Percentiles rank a stretch among this genome's conserved stretches.
Evolutionary conservation across 2,113 vertebrate genomes (phyloP).

Genomic region (Malurus melanocephalus): DNA sequence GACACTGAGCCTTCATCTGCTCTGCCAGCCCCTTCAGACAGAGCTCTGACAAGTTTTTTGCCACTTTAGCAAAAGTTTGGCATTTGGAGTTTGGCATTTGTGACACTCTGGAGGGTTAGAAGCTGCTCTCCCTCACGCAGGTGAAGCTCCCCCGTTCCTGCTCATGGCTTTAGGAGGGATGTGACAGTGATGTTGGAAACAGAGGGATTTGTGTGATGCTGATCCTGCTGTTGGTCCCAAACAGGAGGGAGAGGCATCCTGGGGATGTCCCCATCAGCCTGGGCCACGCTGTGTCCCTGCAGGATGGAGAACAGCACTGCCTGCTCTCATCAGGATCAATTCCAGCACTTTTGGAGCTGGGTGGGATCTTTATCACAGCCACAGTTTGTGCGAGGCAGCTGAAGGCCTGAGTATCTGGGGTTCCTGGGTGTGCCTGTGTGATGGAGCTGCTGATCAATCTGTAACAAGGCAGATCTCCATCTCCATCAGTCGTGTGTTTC

Average conservation of each 20-base stretch:
- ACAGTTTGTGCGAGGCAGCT: background rate
- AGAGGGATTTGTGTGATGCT: rapidly evolving
- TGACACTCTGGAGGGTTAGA: background rate
- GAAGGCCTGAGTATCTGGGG: background rate
- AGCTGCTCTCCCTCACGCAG: background rate
- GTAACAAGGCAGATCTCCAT: background rate
- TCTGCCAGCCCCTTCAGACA: background rate
- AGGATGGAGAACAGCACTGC: rapidly evolving
- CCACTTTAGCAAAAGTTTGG: rapidly evolving
- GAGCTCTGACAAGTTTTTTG: background rate
- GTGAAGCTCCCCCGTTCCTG: background rate
- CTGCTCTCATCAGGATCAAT: background rate
- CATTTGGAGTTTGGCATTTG: rapidly evolving
- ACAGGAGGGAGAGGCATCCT: rapidly evolving
- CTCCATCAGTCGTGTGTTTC: background rate
- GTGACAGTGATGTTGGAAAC: background rate
- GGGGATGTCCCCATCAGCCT: rapidly evolving
- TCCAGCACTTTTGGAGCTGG: background rate
- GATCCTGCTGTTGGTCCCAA: background rate
- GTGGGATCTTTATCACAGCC: background rate
- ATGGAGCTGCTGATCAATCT: background rate
- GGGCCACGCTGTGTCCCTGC: rapidly evolving
- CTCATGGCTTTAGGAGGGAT: rapidly evolving
- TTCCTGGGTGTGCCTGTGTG: background rate
- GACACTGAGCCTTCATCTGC: background rate